Base-by-base conservation (phyloP, 2,797 vertebrate genomes). In the Macrochelys suwanniensis region DNA sequence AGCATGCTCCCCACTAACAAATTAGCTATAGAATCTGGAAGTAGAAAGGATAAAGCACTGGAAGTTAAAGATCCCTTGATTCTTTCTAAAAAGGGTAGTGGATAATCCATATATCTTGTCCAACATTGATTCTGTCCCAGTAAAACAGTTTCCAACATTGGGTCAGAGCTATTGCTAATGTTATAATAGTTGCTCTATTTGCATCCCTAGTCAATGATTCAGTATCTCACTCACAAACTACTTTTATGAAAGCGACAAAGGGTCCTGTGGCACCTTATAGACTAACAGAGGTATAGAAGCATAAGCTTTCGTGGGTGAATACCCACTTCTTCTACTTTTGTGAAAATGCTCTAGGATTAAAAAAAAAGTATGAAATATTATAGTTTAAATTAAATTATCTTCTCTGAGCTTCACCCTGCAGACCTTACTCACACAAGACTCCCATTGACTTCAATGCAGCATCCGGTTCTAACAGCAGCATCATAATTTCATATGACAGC, bases 401-500 rank as follows among this genome's bases (percentile, higher is more conserved):
- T 86, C 50, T 21, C 31, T 57, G 28, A 33, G 15, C 61, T 82
- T 93, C 51, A 84, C 31, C 26, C 92, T 15, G 47, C 25, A 19
- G 76, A 78, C 37, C 3, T 10, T 50, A 50, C 4, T 77, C 82
- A 85, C 80, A 85, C 54, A 51, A 80, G 82, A 81, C n/a, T 80
- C 89, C 16, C 45, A 91, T 26, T 84, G 80, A 89, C 85, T 92
- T 94, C 37, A 80, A 77, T 7, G 82, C 45, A 92, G 77, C 47
- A n/a, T 42, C 33, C 65, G 88, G 88, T 89, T 56, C n/a, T 94
- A 95, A 93, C 33, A 85, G 51, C 28, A 95, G 42, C 51, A 59
- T 84, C 31, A 74, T 93, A 83, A 96, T 97, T 97, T 91, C 68
- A 78, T 94, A 25, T 57, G 91, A 90, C 89, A 93, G 16, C 68